Evolutionary conservation across 2,797 vertebrate species (phyloP).

Genomic region (Trematomus bernacchii): DNA sequence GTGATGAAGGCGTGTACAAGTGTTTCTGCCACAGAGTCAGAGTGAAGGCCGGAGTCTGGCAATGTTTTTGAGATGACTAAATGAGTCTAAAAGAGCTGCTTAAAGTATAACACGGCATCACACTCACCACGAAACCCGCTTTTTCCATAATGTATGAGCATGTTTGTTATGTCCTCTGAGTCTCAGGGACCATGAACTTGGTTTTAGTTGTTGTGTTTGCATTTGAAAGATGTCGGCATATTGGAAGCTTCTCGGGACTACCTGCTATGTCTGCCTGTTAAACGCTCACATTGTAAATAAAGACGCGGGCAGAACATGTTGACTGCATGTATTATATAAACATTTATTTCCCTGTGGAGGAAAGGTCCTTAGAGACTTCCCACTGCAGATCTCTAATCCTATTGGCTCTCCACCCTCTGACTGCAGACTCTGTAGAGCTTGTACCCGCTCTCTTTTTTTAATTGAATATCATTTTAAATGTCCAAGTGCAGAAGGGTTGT

Average conservation of each 20-base stretch:
- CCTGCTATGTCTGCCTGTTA: slow-evolving; percentile 26
- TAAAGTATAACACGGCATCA: background rate
- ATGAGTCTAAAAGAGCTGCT: background rate
- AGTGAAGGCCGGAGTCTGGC: no score
- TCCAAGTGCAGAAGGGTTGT: background rate
- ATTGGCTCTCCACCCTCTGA: slow-evolving; percentile 16
- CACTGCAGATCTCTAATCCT: slow-evolving; percentile 11
- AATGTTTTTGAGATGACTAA: no score
- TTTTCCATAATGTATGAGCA: background rate
- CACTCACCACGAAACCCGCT: background rate
- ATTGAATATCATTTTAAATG: slow-evolving; percentile 8
- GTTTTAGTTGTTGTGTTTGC: slow-evolving; percentile 7
- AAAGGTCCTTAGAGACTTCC: slow-evolving; percentile 9
- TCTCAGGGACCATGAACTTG: background rate
- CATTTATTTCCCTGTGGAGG: slow-evolving; percentile 22
- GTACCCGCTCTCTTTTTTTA: slow-evolving; percentile 1
- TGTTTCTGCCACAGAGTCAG: no score
- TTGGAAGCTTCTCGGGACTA: slow-evolving; percentile 15
- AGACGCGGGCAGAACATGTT: no score
- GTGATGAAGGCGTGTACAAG: no score
- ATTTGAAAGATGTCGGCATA: slow-evolving; percentile 33
- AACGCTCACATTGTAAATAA: slow-evolving; percentile 10
- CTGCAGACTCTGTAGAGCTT: background rate
- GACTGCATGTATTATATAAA: no score
- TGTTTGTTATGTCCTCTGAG: background rate